Evolutionary conservation across 2,113 vertebrate genomes (phyloP), one percentile per base, ranked within the genome.

Genomic region (Bucco capensis): DNA sequence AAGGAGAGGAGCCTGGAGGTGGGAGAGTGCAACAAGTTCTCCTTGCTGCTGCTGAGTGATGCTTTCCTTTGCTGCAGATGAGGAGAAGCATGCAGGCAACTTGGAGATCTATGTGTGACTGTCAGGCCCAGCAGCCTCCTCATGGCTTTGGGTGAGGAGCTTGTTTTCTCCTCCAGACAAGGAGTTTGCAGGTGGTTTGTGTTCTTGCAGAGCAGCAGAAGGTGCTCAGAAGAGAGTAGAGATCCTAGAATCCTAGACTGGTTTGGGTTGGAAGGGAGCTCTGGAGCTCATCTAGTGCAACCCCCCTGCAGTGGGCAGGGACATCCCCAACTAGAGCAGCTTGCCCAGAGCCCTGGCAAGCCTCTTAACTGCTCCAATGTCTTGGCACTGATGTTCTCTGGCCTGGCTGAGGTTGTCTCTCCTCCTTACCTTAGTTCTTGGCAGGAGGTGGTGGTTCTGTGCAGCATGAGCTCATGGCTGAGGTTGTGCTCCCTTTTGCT

Each of bases 21-120:
- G 78, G 35, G 70, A 78, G 33, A 8, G 19, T 40, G 42, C 3
- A 8, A 2, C 35, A 2, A 13, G 17, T 12, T 37, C 31, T 38
- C 56, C 19, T 0, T 2, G 19, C 5, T 33, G 69, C 31, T 1
- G 1, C 0, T 18, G 80, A 81, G 64, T 12, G 37, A 7, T 44
- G 0, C 31, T 72, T 60, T 19, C 31, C 65, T 80, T 9, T 51
- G 25, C 27, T 38, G 31, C 19, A 37, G 79, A 51, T 44, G 75
- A 71, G 51, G 74, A 84, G 67, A 27, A 40, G 14, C 1, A 2
- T 23, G 5, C 5, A 22, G n/a, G 57, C 47, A 57, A 19, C 65
- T 60, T 50, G 57, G 70, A 57, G 47, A 16, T 25, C 50, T 23
- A 2, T 28, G 25, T 8, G 71, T 31, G 16, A 1, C n/a, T 38